Conservation (phyloP, 2,888 invertebrate species). For the Venustoraphidia nigricollis region DNA sequence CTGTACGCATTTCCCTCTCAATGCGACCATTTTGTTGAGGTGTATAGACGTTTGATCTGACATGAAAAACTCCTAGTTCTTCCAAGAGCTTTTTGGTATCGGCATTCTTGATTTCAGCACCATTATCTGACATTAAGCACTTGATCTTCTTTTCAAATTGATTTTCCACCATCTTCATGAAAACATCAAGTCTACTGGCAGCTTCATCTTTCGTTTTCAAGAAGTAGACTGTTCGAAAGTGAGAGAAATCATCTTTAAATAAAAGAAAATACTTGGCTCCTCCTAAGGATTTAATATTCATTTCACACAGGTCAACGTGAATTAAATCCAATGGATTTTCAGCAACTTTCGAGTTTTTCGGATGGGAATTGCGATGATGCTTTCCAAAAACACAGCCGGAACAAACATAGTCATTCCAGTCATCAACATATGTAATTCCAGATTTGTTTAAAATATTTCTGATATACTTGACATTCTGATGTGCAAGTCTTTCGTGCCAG, state of each 20-base stretch:
- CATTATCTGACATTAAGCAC: constrained; percentile 15
- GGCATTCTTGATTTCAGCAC: constrained; percentile 17
- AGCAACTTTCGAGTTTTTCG: constrained; percentile 11
- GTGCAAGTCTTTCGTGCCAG: too few species aligned
- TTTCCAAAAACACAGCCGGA: constrained; percentile 4
- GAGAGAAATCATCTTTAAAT: constrained; percentile 16
- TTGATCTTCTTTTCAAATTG: constrained; percentile 16
- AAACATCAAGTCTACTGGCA: constrained; percentile 10
- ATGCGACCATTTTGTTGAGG: constrained; percentile 20
- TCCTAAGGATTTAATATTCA: constrained; percentile 13
- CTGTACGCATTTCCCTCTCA: constrained; percentile 20
- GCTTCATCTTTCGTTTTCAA: constrained; percentile 17
- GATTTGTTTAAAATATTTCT: too few species aligned
- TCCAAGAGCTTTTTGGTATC: constrained; percentile 12
- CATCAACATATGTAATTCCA: constrained; percentile 1
- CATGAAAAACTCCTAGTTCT: constrained; percentile 13
- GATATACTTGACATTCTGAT: too few species aligned
- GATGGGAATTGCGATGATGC: constrained; percentile 11
- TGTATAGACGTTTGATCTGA: constrained; percentile 13
- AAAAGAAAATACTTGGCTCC: too few species aligned
- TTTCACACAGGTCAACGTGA: constrained; percentile 16
- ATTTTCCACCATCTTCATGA: constrained; percentile 16
- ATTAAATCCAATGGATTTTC: constrained; percentile 11
- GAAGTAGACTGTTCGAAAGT: constrained; percentile 16
- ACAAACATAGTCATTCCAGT: constrained; percentile 4